phyloP scores from a whole-genome alignment of 1,140 invertebrate species.

The Heliconius himera region DNA sequence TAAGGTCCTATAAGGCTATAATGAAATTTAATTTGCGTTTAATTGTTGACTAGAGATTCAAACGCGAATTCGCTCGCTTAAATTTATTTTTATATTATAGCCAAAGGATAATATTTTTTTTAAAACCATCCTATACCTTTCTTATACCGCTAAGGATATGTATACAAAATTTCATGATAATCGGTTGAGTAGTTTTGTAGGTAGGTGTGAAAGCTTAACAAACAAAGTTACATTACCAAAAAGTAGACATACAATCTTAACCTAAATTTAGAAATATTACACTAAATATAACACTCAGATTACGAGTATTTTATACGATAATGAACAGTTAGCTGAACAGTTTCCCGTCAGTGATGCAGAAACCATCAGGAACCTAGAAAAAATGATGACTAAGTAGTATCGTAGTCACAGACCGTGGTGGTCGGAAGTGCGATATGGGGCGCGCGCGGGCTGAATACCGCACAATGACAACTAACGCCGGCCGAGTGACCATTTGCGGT shows the following conservation, averaged over 20 bases:
- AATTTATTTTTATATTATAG: too few relatives aligned
- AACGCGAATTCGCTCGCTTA: too few relatives aligned
- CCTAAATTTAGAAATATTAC: neutral
- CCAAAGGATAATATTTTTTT: too few relatives aligned
- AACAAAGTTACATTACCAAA: too few relatives aligned
- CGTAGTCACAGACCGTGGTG: constrained; percentile 22
- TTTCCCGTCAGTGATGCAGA: constrained; percentile 18
- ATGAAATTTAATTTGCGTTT: neutral
- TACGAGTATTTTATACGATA: neutral
- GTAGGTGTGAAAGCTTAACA: too few relatives aligned
- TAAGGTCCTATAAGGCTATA: too few relatives aligned
- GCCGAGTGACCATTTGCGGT: constrained; percentile 19
- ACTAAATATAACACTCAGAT: neutral
- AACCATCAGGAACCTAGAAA: constrained; percentile 1
- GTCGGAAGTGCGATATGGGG: constrained; percentile 24
- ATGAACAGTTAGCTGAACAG: constrained; percentile 23
- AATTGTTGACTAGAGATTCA: too few relatives aligned
- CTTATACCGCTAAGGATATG: too few relatives aligned
- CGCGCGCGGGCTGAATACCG: constrained; percentile 22
- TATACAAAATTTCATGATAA: too few relatives aligned
- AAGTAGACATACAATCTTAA: too few relatives aligned
- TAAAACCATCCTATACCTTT: too few relatives aligned
- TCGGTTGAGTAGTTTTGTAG: too few relatives aligned
- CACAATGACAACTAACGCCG: constrained; percentile 15
- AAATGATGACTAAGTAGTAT: neutral